Evolutionary conservation across 2,797 vertebrate genomes (phyloP).

Genomic region (Adelosebastes latens): DNA sequence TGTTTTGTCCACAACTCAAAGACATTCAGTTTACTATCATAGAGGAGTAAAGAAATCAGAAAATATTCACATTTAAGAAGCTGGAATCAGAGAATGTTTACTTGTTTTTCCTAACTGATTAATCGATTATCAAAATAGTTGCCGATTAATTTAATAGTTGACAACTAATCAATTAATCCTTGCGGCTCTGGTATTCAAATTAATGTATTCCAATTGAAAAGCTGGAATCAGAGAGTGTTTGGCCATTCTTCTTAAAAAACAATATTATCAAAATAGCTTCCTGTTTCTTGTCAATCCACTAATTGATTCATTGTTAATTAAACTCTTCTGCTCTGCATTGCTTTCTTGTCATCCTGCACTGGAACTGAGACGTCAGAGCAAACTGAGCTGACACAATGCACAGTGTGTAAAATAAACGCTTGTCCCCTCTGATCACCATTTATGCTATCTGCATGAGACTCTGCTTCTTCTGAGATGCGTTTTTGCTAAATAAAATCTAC

Average conservation of each 20-base stretch:
- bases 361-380: neutral
- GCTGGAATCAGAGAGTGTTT: neutral
- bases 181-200: fast-evolving
- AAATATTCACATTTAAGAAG: too few relatives aligned
- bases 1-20: too few relatives aligned
- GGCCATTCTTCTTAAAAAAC: fast-evolving
- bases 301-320: neutral
- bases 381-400: neutral
- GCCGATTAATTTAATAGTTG: too few relatives aligned
- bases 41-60: too few relatives aligned
- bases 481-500: neutral
- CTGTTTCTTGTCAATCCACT: neutral
- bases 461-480: neutral
- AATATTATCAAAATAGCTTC: neutral
- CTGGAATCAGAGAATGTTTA: fast-evolving
- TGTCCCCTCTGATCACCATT: neutral
- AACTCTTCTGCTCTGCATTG: neutral
- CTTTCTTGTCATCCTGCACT: neutral
- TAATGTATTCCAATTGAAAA: neutral
- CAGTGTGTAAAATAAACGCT: neutral
- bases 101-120: too few relatives aligned
- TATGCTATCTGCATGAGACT: neutral
- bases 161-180: too few relatives aligned
- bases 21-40: too few relatives aligned
- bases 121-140: too few relatives aligned